phyloP scores from a whole-genome alignment of 2,113 vertebrate genomes.

The Hoplias malabaricus region DNA sequence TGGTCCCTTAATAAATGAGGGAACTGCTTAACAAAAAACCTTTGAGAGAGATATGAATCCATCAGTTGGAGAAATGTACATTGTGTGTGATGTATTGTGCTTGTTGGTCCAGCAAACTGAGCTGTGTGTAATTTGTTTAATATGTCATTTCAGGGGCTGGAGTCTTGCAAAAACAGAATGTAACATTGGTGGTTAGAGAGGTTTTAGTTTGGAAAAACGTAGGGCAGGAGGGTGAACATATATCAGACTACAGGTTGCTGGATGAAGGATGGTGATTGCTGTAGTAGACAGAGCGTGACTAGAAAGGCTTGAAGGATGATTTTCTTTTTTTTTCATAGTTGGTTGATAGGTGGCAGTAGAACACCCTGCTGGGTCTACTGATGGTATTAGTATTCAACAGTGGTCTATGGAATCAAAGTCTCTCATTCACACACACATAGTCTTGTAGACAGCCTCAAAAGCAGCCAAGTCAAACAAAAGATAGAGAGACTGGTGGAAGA shows the following conservation, averaged over 20 bases:
- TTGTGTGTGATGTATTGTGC: not conserved
- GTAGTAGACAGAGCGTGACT: not conserved
- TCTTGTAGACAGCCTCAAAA: constrained; percentile 20
- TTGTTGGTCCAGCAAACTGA: not conserved
- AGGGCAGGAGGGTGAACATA: not conserved
- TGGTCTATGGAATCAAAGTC: constrained; percentile 10
- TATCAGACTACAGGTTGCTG: constrained; percentile 4
- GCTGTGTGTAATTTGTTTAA: not conserved
- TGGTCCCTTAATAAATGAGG: not conserved
- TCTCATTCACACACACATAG: constrained; percentile 23
- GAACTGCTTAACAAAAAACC: not conserved
- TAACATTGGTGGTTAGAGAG: not conserved
- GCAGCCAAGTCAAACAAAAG: not conserved
- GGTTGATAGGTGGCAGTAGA: constrained; percentile 23
- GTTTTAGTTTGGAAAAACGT: constrained; percentile 10
- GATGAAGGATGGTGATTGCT: not conserved
- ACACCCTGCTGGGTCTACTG: not conserved
- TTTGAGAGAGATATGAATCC: not conserved
- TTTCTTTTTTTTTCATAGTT: not conserved
- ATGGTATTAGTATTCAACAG: constrained; percentile 21
- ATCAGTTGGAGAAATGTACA: not conserved
- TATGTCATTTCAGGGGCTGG: not conserved
- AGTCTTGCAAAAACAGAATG: not conserved
- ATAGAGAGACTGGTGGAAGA: constrained; percentile 7
- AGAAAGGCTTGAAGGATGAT: not conserved